phyloP scores from a whole-genome alignment of 2,113 vertebrate genomes.

The Todiramphus saurophagus region DNA sequence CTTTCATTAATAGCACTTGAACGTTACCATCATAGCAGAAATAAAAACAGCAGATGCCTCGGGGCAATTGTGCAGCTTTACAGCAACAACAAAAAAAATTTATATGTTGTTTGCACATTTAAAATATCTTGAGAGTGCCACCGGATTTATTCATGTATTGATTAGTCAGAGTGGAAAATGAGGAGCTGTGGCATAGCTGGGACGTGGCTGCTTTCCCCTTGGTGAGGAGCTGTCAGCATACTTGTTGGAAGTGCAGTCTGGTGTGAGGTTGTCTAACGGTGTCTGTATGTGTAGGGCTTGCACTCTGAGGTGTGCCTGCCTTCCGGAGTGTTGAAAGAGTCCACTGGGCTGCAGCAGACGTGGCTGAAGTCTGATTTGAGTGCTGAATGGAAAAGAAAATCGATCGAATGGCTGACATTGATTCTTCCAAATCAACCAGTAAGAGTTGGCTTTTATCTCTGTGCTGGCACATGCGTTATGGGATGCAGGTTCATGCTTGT shows the following conservation, averaged over 20 bases:
- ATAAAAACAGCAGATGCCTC: conserved; percentile 33
- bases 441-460: conserved; percentile 15
- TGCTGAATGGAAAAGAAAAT: not conserved
- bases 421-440: not conserved
- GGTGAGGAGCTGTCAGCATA: not conserved
- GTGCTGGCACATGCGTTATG: not conserved
- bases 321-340: not conserved
- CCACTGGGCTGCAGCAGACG: not conserved
- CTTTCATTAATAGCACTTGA: conserved; percentile 60
- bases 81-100: not conserved
- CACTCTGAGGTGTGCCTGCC: not conserved
- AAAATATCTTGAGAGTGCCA: not conserved
- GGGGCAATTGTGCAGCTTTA: not conserved
- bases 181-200: not conserved
- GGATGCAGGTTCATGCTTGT: conserved; percentile 42
- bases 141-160: not conserved
- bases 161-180: not conserved
- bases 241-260: not conserved
- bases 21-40: conserved; percentile 51
- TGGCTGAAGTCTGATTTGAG: not conserved
- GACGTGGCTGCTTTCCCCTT: not conserved
- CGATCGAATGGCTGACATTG: not conserved
- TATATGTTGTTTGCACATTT: not conserved
- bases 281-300: not conserved
- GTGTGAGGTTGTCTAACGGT: fast-evolving